phyloP scores from a whole-genome alignment of 2,113 vertebrate genomes.

The Pimephales promelas region DNA sequence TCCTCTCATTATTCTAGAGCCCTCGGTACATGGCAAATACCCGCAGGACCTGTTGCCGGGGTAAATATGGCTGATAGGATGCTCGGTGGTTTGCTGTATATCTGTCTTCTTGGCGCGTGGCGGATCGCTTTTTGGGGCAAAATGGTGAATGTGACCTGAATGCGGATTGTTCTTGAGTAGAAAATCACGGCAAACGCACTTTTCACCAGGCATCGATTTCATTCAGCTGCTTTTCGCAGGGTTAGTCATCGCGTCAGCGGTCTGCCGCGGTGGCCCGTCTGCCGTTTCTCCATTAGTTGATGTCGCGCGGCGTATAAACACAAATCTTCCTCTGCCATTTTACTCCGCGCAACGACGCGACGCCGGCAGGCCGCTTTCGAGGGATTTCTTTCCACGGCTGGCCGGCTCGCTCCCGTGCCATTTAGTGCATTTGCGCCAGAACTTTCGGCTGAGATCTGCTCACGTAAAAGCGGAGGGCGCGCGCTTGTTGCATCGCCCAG shows the following conservation, averaged over 20 bases:
- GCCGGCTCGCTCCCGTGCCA: slow-evolving; percentile 59
- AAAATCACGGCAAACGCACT: slow-evolving; percentile 57
- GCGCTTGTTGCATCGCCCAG: slow-evolving; percentile 78
- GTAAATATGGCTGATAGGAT: slow-evolving; percentile 50
- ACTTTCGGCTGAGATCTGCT: slow-evolving; percentile 76
- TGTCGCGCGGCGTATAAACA: neutral
- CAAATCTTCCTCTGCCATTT: neutral
- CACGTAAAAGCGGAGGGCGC: slow-evolving; percentile 73
- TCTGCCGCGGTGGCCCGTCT: slow-evolving; percentile 65
- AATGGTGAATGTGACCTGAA: slow-evolving; percentile 60
- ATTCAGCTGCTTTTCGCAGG: slow-evolving; percentile 73
- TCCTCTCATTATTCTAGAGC: slow-evolving; percentile 40
- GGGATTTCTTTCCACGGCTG: slow-evolving; percentile 54
- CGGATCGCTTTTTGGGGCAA: slow-evolving; percentile 48
- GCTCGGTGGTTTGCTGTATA: slow-evolving; percentile 39
- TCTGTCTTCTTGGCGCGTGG: slow-evolving; percentile 31
- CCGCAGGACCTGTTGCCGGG: slow-evolving; percentile 62
- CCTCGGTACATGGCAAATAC: slow-evolving; percentile 44
- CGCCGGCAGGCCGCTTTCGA: slow-evolving; percentile 6
- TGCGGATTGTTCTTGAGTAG: slow-evolving; percentile 43
- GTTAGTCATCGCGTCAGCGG: slow-evolving; percentile 73
- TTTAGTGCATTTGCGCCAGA: slow-evolving; percentile 75
- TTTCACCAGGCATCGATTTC: slow-evolving; percentile 57
- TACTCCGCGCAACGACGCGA: neutral
- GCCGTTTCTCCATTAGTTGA: slow-evolving; percentile 12